Evolutionary conservation across 2,888 invertebrate genomes (phyloP).

Genomic region (Sthenelais limicola): DNA sequence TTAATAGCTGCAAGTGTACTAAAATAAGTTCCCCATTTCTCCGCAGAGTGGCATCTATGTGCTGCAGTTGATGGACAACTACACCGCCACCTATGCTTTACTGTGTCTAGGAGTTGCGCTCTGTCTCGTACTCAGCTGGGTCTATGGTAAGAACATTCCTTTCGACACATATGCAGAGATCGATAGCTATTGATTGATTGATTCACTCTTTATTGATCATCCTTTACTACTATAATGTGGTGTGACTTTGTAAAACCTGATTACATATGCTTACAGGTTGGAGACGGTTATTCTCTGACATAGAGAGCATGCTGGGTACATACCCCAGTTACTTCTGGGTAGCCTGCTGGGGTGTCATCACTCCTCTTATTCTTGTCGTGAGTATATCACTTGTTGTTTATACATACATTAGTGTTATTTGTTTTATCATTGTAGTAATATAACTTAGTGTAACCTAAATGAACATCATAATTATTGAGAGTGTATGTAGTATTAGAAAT

Average conservation of each 20-base stretch:
- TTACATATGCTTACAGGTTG: constrained; percentile 66
- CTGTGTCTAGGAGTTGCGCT: constrained; percentile 21
- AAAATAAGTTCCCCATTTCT: neutral
- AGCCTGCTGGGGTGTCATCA: constrained; percentile 68
- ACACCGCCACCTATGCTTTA: constrained; percentile 37
- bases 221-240: no score
- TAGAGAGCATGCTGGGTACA: constrained; percentile 69
- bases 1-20: neutral
- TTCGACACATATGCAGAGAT: neutral
- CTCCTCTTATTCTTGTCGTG: constrained; percentile 67
- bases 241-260: neutral
- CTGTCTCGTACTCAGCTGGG: constrained; percentile 35
- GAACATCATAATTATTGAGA: no score
- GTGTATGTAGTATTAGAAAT: no score
- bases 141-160: constrained; percentile 53
- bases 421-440: no score
- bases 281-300: constrained; percentile 64
- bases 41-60: constrained; percentile 50
- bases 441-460: no score
- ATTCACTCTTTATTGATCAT: no score
- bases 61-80: constrained; percentile 41
- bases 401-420: no score
- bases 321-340: constrained; percentile 67
- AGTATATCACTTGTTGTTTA: constrained; percentile 44
- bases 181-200: neutral